Evolutionary conservation across 64 coral and sea anemone genomes (phyloP).

Genomic region (Orbicella faveolata): DNA sequence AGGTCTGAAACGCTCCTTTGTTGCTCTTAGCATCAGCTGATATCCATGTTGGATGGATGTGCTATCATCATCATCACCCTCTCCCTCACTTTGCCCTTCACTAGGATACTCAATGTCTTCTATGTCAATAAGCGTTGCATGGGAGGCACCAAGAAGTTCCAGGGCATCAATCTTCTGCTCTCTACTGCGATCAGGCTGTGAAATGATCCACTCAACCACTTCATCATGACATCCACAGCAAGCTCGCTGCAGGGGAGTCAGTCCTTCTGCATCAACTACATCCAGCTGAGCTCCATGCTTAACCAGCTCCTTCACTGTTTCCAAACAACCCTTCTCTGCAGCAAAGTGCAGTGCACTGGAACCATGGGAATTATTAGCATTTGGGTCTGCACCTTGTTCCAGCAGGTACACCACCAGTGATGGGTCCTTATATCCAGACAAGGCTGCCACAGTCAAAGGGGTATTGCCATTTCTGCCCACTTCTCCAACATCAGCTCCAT

Average conservation of each 20-base stretch:
- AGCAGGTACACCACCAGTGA: constrained; percentile 53
- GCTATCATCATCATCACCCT: constrained; percentile 36
- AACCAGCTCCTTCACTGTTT: constrained; percentile 58
- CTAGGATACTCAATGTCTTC: constrained; percentile 57
- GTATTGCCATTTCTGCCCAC: constrained; percentile 38
- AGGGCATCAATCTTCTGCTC: constrained; percentile 46
- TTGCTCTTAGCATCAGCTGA: constrained; percentile 41
- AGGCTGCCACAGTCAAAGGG: constrained; percentile 43
- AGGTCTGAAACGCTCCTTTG: constrained; percentile 40
- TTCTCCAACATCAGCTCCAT: constrained; percentile 46
- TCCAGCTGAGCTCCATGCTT: background rate
- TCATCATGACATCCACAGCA: constrained; percentile 54
- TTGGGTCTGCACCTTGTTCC: constrained; percentile 48
- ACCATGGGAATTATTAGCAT: constrained; percentile 35
- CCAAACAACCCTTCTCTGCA: constrained; percentile 54
- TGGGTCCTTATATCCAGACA: constrained; percentile 64
- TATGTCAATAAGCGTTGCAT: constrained; percentile 51
- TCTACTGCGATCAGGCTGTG: constrained; percentile 43
- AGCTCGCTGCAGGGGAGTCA: constrained; percentile 36
- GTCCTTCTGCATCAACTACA: constrained; percentile 25
- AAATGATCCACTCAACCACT: constrained; percentile 55
- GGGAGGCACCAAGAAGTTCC: constrained; percentile 62
- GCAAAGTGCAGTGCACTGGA: constrained; percentile 62
- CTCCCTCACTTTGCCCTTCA: constrained; percentile 26
- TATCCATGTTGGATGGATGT: constrained; percentile 40